A percentile compares a stretch with the other conserved stretches of the same genome.
Conservation (phyloP, 2,888 invertebrate genomes). For the Drosophila parthenogenetica region DNA sequence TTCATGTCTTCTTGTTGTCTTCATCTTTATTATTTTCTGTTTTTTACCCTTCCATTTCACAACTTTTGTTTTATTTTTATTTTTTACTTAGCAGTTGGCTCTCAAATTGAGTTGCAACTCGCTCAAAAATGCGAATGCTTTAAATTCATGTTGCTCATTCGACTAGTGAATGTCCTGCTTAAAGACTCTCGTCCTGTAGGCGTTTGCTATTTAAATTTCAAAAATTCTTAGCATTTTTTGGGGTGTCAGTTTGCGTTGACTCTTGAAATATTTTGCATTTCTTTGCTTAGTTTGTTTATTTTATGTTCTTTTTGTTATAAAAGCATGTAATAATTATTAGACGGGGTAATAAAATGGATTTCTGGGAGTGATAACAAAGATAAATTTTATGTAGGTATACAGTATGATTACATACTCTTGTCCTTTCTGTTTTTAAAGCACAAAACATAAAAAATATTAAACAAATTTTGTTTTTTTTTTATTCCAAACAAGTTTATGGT, state of each 20-base stretch:
- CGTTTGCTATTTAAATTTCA: not conserved
- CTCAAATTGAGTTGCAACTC: constrained; percentile 64
- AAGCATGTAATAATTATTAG: too few relatives aligned
- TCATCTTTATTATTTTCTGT: constrained; percentile 3
- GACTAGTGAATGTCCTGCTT: constrained; percentile 40
- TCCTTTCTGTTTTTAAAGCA: too few relatives aligned
- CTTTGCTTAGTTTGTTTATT: too few relatives aligned
- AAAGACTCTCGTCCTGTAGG: not conserved
- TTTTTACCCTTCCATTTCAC: not conserved
- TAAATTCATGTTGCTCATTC: constrained; percentile 22
- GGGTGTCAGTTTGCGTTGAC: not conserved
- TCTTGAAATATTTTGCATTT: not conserved
- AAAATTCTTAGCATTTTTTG: not conserved
- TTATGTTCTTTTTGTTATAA: too few relatives aligned
- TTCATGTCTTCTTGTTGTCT: constrained; percentile 26
- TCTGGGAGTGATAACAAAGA: too few relatives aligned
- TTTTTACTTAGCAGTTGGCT: constrained; percentile 3
- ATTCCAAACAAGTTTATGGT: too few relatives aligned
- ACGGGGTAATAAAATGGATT: too few relatives aligned
- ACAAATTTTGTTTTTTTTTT: too few relatives aligned
- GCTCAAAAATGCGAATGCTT: constrained; percentile 19
- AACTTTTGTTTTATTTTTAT: not conserved
- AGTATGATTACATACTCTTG: too few relatives aligned
- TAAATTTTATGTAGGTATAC: too few relatives aligned
- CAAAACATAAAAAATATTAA: too few relatives aligned